phyloP scores from a whole-genome alignment of 2,113 vertebrate genomes.

The Shinisaurus crocodilurus region DNA sequence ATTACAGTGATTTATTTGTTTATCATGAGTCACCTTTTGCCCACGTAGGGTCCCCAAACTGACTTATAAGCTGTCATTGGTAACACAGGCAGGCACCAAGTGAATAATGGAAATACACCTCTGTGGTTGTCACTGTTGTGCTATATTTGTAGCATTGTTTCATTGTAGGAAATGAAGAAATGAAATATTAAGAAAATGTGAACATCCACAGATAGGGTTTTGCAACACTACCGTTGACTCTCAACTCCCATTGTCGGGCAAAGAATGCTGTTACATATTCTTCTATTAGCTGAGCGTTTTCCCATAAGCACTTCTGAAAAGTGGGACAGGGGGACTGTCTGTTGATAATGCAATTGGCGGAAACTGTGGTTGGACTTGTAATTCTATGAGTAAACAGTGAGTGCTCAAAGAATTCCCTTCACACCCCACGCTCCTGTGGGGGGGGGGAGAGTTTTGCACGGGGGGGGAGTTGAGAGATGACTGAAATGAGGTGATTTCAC shows the following conservation, averaged over 20 bases:
- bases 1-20: neutral
- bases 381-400: slow-evolving; percentile 3
- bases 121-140: neutral
- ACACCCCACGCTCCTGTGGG: too few species aligned
- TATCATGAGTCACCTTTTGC: too few species aligned
- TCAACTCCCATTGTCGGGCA: slow-evolving; percentile 39
- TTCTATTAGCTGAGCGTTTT: neutral
- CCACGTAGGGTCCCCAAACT: too few species aligned
- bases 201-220: slow-evolving; percentile 24
- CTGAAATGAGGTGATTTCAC: too few species aligned
- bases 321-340: neutral
- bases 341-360: neutral
- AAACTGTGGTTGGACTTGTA: neutral
- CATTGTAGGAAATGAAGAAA: slow-evolving; percentile 19
- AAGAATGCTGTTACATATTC: slow-evolving; percentile 31
- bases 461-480: too few species aligned
- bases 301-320: slow-evolving; percentile 9
- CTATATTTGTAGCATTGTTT: slow-evolving; percentile 21
- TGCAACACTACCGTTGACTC: slow-evolving; percentile 25
- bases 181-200: slow-evolving; percentile 27
- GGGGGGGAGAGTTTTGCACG: too few species aligned
- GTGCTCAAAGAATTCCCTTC: accelerated
- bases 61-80: neutral
- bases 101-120: neutral
- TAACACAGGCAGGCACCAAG: neutral